Evolutionary conservation across 2,797 vertebrate genomes (phyloP).

Genomic region (Eleutherodactylus coqui): DNA sequence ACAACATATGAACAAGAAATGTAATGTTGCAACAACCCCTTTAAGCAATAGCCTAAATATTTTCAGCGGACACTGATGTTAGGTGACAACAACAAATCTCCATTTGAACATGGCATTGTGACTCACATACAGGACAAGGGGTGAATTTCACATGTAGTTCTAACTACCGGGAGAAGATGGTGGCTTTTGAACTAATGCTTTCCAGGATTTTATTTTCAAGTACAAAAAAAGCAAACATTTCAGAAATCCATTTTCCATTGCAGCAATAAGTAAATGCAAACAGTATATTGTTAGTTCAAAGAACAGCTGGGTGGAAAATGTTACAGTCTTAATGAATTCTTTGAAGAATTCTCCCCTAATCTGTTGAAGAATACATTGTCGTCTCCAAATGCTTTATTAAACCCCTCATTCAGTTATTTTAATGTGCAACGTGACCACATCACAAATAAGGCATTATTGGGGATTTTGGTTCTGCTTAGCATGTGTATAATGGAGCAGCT

Average conservation of each 20-base stretch:
- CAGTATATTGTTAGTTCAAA: background rate
- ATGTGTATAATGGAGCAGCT: background rate
- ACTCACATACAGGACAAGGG: background rate
- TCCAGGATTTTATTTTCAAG: background rate
- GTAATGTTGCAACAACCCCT: too few relatives aligned
- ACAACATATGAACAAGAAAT: too few relatives aligned
- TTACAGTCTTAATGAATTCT: constrained; percentile 14
- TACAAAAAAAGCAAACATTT: background rate
- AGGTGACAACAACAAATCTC: too few relatives aligned
- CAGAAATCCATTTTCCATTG: background rate
- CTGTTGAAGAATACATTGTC: background rate
- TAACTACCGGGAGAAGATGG: background rate
- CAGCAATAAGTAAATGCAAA: constrained; percentile 36
- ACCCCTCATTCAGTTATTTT: too few relatives aligned
- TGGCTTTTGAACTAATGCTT: background rate
- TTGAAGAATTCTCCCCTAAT: constrained; percentile 12
- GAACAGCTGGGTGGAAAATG: background rate
- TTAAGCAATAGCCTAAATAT: too few relatives aligned
- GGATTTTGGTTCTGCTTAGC: background rate
- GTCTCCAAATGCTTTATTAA: too few relatives aligned
- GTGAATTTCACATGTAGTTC: background rate
- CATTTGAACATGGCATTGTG: too few relatives aligned
- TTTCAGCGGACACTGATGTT: too few relatives aligned
- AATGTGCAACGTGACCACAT: too few relatives aligned
- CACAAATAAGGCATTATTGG: constrained; percentile 7